Base-by-base conservation (phyloP, 2,888 invertebrate genomes). In the Microplitis deprimator region DNA sequence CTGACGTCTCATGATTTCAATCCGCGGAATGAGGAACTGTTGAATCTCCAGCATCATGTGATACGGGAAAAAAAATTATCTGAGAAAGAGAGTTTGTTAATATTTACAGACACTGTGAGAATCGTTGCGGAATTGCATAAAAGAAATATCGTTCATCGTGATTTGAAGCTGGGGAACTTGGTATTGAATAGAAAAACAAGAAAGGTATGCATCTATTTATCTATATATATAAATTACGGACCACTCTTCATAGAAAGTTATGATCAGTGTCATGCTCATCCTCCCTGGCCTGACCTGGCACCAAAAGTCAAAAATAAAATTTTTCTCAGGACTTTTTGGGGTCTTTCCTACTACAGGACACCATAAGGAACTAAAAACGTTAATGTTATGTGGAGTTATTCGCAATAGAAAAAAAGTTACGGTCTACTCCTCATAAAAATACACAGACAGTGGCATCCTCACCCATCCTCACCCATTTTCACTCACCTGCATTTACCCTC, bases 101-200 rank as follows among this genome's bases (percentile, higher is more conserved):
- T 95, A 86, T 95, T 95, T 87, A 93, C 93, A 86, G 94, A 95
- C 88, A 94, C 95, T 82, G 94, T 95, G 62, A 91, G 93, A 85
- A 93, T 95, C 71, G 95, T 95, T 1, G 92, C 94, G 73, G 93
- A 92, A 89, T 91, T 96, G 82, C 95, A 96, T 90, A 92, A 93
- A 93, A 92, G 92, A 88, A 95, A 95, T 86, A 93, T 96, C 86
- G 94, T 95, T 5, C 95, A 95, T 87, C 91, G 95, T 81, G 95
- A 96, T 88, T 88, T 95, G 80, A 95, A 95, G 86, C 89, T 95
- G 74, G 95, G 95, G 1, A 95, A 96, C 86, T 93, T 95, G 88
- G 93, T 95, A 69, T 88, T 95, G 77, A 94, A 95, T 90, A 93
- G 93, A 83, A 90, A 93, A 80, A 93, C 93, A 0, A 92, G 92